Base-by-base conservation (phyloP, 2,888 invertebrate species). In the Caenorhabditis sp. region DNA sequence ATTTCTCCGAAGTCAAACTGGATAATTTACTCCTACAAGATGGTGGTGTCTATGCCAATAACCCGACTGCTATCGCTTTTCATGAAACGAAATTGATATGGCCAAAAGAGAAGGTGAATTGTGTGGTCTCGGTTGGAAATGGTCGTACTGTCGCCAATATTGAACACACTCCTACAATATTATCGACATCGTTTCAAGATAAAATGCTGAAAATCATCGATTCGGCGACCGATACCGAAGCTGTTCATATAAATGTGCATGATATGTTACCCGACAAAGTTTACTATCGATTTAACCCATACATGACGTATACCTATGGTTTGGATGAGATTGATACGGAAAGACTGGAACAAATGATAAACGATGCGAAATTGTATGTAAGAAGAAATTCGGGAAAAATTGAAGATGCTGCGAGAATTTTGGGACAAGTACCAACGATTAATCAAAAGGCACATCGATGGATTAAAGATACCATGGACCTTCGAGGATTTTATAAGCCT, bases 141-240 rank as follows among this genome's bases (percentile, higher is more conserved):
- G 91, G 91, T 0, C 84, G 90, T 25, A 89, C 89, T 61, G 89
- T 85, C 1, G 38, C 66, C 3, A 38, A 60, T 1, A 65, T 82
- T 38, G 85, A 85, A 50, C 78, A 86, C 1, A 67, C 81, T 2
- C 73, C 76, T 5, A 76, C 71, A 12, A 38, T 67, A 21, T 73
- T 65, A 38, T 67, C 79, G 27, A 82, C 81, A 1, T 68, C 76
- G 1, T 63, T 80, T 36, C 76, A 76, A 52, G 70, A 78, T 43
- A 83, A 83, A 62, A 49, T 83, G 20, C 59, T 72, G n/a, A 67
- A 73, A 88, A 93, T 94, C 63, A 89, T 94, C 50, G 93, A 93
- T 87, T 93, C 93, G 77, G 94, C 94, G 7, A 94, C 94, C 0
- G 94, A 94, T 86, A 94, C 94, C 12, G 94, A 94, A 91, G 94